phyloP scores from a whole-genome alignment of 2,888 invertebrate species.

The Temnothorax rugatulus region DNA sequence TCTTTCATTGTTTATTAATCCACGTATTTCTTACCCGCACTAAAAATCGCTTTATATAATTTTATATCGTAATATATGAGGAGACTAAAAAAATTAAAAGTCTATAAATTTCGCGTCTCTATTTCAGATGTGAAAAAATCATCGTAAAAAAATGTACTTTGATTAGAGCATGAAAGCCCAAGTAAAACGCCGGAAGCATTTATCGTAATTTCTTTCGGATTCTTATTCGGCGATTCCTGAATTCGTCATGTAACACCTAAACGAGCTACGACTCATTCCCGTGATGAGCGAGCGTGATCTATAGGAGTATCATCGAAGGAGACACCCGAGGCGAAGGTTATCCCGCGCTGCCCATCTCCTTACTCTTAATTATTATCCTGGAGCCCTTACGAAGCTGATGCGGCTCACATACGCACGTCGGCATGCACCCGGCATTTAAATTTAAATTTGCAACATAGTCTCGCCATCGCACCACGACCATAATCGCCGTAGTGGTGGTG shows the following conservation, averaged over 20 bases:
- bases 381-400: constrained; percentile 50
- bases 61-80: neutral
- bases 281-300: constrained; percentile 18
- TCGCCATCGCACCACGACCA: neutral
- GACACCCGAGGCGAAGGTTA: constrained; percentile 59
- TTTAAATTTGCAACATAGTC: constrained; percentile 53
- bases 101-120: constrained; percentile 3
- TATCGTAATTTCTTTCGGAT: constrained; percentile 26
- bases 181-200: constrained; percentile 2
- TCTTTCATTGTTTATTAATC: neutral
- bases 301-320: constrained; percentile 50
- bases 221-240: constrained; percentile 2
- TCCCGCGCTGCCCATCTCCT: constrained; percentile 34
- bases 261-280: constrained; percentile 42
- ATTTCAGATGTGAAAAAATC: neutral
- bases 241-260: constrained; percentile 41
- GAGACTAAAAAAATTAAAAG: neutral
- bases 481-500: neutral
- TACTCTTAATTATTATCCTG: constrained; percentile 68
- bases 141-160: neutral
- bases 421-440: constrained; percentile 57
- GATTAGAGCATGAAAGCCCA: neutral
- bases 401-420: constrained; percentile 5
- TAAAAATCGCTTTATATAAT: neutral
- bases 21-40: neutral